Evolutionary conservation across 1,140 invertebrate species (phyloP), one percentile per base, ranked within the genome.

Genomic region (Halesus radiatus): DNA sequence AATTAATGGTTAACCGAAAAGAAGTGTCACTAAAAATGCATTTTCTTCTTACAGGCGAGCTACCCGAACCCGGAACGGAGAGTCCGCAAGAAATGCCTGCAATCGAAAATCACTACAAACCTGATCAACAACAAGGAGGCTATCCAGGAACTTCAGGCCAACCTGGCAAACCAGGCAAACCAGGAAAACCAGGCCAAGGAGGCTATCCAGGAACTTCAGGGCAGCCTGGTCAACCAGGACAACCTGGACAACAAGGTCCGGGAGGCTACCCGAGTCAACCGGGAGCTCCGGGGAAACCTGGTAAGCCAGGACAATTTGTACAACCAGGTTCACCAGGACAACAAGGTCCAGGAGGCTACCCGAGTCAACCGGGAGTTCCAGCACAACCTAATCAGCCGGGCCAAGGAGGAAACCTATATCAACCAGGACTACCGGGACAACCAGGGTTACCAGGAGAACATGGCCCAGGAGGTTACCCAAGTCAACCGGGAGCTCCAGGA

Each of bases 161-260:
- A 60, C 83, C 80, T 20, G 83, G 81, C 60, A 16, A 22, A 66
- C 85, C 85, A 22, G 84, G 84, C 1, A 20, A 52, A 13, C 86
- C 84, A 66, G 86, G 86, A 86, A 84, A 18, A 68, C 74, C 50
- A 74, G 7, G 13, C 3, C 70, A n/a, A n/a, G 70, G 50, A 8
- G 22, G 16, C 1, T 18, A 45, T 10, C 64, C 52, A 16, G 45
- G 32, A 52, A 3, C 6, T 20, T 22, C 54, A 56, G 72, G 78
- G 2, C 68, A 32, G 50, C 62, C 62, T 58, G 68, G 68, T 22
- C 5, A n/a, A 18, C 37, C 37, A 13, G n/a, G n/a, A n/a, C n/a
- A n/a, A n/a, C n/a, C n/a, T n/a, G n/a, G n/a, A n/a, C 32, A 56
- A 22, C 64, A 50, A 72, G 54, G 64, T 53, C 23, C 60, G 0